Evolutionary conservation across 1,140 invertebrate species (phyloP).

Genomic region (Panagrolaimus sp.): DNA sequence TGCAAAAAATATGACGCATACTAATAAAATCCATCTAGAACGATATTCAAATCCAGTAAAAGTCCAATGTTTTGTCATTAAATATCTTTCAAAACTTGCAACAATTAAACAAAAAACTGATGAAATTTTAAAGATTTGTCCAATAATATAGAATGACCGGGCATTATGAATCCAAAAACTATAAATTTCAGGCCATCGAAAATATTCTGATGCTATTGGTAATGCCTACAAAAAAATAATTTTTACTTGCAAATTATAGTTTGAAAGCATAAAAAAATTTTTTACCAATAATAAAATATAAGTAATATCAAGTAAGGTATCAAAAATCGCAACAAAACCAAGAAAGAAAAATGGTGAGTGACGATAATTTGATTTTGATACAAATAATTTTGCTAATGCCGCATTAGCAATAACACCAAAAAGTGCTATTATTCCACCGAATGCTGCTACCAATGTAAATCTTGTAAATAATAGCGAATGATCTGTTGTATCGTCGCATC

Average conservation of each 20-base stretch:
- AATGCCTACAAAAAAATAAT: slow-evolving; percentile 13
- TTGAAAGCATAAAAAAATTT: slow-evolving; percentile 12
- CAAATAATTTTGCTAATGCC: slow-evolving; percentile 32
- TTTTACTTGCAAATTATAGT: neutral
- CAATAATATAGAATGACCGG: slow-evolving; percentile 39
- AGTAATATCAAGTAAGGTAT: slow-evolving; percentile 35
- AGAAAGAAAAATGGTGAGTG: slow-evolving; percentile 47
- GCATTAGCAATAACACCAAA: slow-evolving; percentile 40
- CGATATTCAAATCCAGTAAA: slow-evolving; percentile 52
- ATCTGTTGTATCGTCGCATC: neutral
- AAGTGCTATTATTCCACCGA: slow-evolving; percentile 27
- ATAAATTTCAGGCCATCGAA: slow-evolving; percentile 35
- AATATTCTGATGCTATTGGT: slow-evolving; percentile 23
- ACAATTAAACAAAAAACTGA: slow-evolving; percentile 55
- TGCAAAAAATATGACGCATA: slow-evolving; percentile 28
- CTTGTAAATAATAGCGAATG: neutral
- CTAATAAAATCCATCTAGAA: slow-evolving; percentile 49
- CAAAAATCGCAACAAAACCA: slow-evolving; percentile 42
- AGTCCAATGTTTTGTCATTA: slow-evolving; percentile 55
- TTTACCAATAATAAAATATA: slow-evolving; percentile 40
- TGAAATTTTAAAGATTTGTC: slow-evolving; percentile 54
- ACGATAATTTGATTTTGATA: slow-evolving; percentile 30
- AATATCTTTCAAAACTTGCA: slow-evolving; percentile 50
- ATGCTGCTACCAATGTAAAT: slow-evolving; percentile 27
- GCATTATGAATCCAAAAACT: slow-evolving; percentile 42